A percentile compares a stretch with the other conserved stretches of the same genome.
phyloP scores from a whole-genome alignment of 2,113 vertebrate genomes.

The Alouatta palliata region DNA sequence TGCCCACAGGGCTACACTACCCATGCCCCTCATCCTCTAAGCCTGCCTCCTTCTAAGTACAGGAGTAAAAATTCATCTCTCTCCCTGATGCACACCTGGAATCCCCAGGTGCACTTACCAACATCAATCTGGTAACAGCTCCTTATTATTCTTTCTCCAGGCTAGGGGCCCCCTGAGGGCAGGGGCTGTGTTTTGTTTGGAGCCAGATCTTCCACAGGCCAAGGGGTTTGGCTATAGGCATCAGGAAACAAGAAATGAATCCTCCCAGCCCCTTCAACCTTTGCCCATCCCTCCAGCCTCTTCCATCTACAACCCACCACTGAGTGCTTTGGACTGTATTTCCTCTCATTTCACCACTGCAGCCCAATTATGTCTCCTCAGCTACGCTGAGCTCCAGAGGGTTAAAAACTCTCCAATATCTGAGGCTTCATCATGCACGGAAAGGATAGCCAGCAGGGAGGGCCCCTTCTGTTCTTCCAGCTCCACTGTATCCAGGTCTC shows the following conservation, averaged over 20 bases:
- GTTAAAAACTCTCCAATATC: background rate
- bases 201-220: background rate
- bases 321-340: constrained; percentile 31
- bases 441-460: background rate
- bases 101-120: background rate
- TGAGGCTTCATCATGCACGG: background rate
- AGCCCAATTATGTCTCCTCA: background rate
- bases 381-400: background rate
- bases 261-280: background rate
- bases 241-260: constrained; percentile 47
- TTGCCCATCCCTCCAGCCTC: background rate
- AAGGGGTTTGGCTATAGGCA: background rate
- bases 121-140: background rate
- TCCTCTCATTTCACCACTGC: background rate
- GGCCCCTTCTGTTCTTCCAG: too few species aligned
- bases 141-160: background rate
- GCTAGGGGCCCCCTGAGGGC: background rate
- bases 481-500: background rate
- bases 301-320: constrained; percentile 60
- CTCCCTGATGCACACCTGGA: background rate
- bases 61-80: background rate
- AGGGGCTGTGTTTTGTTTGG: background rate
- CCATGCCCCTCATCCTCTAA: background rate
- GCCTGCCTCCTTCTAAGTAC: background rate
- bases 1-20: background rate